Conservation (phyloP, 2,797 vertebrate species). For the Platalea minor region DNA sequence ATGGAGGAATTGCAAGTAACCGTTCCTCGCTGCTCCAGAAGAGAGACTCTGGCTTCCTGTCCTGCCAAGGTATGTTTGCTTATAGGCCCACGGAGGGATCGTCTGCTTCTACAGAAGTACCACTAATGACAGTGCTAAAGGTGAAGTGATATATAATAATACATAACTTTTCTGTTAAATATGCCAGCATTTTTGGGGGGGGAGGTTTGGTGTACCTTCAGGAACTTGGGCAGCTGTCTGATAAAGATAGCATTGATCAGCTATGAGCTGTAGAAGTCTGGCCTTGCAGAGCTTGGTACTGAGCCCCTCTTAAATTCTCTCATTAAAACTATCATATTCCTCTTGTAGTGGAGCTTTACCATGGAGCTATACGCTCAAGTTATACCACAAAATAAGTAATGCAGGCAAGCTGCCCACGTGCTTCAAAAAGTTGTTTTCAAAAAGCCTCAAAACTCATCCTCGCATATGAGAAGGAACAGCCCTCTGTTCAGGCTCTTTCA, state of each 20-base stretch:
- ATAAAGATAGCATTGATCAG: background rate
- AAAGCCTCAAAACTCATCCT: background rate
- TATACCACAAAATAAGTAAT: background rate
- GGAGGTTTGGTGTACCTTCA: background rate
- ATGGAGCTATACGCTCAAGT: background rate
- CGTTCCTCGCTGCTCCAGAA: background rate
- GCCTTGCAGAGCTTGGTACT: background rate
- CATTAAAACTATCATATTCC: background rate
- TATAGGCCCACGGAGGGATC: background rate
- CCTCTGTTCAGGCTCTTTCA: background rate
- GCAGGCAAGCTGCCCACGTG: background rate
- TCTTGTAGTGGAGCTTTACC: background rate
- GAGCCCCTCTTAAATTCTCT: background rate
- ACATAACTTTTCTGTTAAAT: background rate
- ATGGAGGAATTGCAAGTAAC: background rate
- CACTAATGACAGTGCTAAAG: background rate
- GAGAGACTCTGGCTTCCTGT: background rate
- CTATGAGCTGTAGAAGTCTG: background rate
- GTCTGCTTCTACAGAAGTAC: background rate
- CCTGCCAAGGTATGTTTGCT: background rate
- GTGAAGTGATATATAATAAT: background rate
- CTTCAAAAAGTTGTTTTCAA: background rate
- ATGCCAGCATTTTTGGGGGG: background rate
- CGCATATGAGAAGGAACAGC: accelerated
- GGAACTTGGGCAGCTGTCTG: background rate